Evolutionary conservation across 2,113 vertebrate species (phyloP), one percentile per base, ranked within the genome.

Genomic region (Hirundichthys speculiger): DNA sequence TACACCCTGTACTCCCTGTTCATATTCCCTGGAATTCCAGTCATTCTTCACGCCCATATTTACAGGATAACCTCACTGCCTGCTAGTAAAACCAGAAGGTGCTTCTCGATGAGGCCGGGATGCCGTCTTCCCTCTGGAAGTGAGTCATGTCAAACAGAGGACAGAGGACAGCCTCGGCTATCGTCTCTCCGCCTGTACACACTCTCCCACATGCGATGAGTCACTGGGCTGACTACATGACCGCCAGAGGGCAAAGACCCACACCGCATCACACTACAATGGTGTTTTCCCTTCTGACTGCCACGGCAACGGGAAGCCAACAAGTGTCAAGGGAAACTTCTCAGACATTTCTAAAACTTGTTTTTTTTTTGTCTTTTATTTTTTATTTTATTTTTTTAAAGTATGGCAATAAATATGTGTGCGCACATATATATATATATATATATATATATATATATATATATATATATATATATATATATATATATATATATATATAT

Each of bases 131-230:
- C 59, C 73, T 24, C 45, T 77, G 58, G 55, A 70, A 79, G 1
- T 88, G 80, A 89, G 55, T 91, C 83, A 86, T 18, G 75, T 70
- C 73, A 79, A 86, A 83, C 68, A 84, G 72, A 75, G 84, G 73
- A 83, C 68, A 84, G 72, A 75, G 84, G 73, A 82, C 70, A 86
- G 65, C 66, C 54, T 70, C 65, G 45, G 58, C 76, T 76, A 58
- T 66, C 55, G 57, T 75, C 75, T 18, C 46, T 68, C 45, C 54
- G 60, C 61, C 66, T 58, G 13, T 77, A 49, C 59, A 71, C 77
- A 79, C 73, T 53, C 64, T 64, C 56, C 82, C 20, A 58, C 77
- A 52, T 9, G n/a, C 41, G 22, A 49, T 75, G 77, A 86, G 51
- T 88, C 89, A 91, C 34, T 1, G n/a, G n/a, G 51, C 11, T 9